Evolutionary conservation across 2,113 vertebrate species (phyloP).

Genomic region (Erythrocercus mccallii): DNA sequence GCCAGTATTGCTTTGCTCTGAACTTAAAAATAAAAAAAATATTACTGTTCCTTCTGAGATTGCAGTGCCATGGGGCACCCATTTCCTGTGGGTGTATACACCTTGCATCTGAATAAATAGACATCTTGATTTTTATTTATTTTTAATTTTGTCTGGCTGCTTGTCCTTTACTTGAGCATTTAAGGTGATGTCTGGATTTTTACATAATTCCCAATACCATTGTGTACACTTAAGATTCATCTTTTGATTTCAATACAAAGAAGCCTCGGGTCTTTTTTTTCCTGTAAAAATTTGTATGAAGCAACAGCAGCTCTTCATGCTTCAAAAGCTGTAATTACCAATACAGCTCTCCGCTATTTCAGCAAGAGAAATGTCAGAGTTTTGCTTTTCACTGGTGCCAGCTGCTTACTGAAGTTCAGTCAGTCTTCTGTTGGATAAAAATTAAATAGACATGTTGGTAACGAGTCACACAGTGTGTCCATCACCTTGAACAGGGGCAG

Average conservation of each 20-base stretch:
- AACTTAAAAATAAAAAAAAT: neutral
- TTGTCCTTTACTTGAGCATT: neutral
- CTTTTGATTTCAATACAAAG: neutral
- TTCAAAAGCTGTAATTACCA: neutral
- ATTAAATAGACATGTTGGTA: neutral
- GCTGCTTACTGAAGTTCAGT: neutral
- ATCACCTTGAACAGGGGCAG: neutral
- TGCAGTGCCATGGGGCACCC: neutral
- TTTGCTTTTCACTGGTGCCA: neutral
- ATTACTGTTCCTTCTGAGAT: neutral
- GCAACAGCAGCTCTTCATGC: neutral
- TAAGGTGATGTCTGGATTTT: neutral
- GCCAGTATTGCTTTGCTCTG: neutral
- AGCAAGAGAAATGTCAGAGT: neutral
- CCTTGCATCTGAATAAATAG: accelerated
- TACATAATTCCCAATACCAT: neutral
- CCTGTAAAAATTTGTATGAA: neutral
- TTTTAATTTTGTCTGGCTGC: neutral
- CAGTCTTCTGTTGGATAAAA: neutral
- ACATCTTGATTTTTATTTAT: neutral
- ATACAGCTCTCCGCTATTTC: neutral
- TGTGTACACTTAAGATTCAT: neutral
- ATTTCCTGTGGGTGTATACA: neutral
- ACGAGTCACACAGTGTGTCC: neutral
- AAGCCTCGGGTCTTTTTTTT: too few species aligned